A percentile compares a stretch with the other conserved stretches of the same genome.
Evolutionary conservation across 2,113 vertebrate genomes (phyloP).

Genomic region (Puffinus mauretanicus): DNA sequence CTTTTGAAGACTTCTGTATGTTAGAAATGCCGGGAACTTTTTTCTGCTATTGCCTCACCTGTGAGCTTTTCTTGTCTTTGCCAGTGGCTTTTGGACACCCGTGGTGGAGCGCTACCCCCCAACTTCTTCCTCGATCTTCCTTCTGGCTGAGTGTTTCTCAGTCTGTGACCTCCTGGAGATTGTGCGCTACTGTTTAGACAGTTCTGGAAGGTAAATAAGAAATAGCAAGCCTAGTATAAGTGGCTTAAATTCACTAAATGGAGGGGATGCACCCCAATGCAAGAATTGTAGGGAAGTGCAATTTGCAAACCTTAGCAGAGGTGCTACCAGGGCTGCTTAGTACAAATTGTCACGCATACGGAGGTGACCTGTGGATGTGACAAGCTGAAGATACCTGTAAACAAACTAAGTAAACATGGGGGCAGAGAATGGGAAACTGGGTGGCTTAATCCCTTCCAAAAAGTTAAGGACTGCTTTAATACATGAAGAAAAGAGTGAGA

Average conservation of each 20-base stretch:
- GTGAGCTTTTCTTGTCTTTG: not conserved
- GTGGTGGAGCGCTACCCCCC: fast-evolving
- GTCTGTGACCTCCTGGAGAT: not conserved
- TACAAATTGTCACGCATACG: fast-evolving
- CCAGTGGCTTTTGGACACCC: not conserved
- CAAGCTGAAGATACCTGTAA: not conserved
- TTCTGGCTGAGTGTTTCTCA: not conserved
- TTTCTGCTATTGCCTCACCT: not conserved
- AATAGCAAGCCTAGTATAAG: not conserved
- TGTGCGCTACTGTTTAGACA: not conserved
- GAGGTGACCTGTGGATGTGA: not conserved
- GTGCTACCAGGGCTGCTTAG: not conserved
- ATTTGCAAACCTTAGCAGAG: not conserved
- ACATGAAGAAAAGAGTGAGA: not conserved
- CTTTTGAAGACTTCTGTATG: not conserved
- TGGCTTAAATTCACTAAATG: not conserved
- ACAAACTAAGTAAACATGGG: not conserved
- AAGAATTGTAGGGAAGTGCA: not conserved
- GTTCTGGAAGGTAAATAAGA: not conserved
- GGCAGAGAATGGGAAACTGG: not conserved
- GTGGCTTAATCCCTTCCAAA: not conserved
- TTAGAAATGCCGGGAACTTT: not conserved
- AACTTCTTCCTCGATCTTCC: not conserved
- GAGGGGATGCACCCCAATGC: not conserved
- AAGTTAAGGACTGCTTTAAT: not conserved